phyloP scores from a whole-genome alignment of 2,797 vertebrate species.

The Chiloscyllium punctatum region DNA sequence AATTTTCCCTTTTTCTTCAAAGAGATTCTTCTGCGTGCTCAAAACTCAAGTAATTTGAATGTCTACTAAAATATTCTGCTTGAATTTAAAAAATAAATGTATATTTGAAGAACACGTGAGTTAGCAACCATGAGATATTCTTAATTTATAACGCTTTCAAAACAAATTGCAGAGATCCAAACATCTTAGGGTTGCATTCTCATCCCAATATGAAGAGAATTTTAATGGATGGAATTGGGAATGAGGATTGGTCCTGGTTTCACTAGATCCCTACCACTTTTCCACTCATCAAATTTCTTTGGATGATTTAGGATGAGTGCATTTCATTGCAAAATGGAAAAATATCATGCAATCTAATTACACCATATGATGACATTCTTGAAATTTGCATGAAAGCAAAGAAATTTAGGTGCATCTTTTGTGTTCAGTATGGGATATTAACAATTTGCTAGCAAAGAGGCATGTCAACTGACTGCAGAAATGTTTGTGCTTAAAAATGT shows the following conservation, averaged over 20 bases:
- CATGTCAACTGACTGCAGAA: too few relatives aligned
- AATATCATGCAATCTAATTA: background rate
- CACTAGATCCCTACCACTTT: background rate
- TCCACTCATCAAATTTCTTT: background rate
- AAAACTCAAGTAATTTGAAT: background rate
- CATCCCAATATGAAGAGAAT: background rate
- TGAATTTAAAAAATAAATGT: background rate
- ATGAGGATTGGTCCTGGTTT: background rate
- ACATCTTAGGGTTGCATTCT: background rate
- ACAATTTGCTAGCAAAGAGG: background rate
- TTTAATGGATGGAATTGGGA: background rate
- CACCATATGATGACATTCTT: background rate
- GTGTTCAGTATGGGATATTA: background rate
- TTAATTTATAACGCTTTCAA: background rate
- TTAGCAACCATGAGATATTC: background rate
- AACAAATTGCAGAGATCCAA: background rate
- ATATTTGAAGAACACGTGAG: background rate
- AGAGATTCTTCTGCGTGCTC: background rate
- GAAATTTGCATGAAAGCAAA: background rate
- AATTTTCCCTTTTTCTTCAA: background rate
- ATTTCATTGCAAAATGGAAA: background rate
- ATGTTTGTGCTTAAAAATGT: too few relatives aligned
- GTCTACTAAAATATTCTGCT: background rate
- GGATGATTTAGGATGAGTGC: background rate
- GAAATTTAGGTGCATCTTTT: background rate